Conservation (phyloP, 2,797 vertebrate species). For the Lutjanus argentimaculatus region DNA sequence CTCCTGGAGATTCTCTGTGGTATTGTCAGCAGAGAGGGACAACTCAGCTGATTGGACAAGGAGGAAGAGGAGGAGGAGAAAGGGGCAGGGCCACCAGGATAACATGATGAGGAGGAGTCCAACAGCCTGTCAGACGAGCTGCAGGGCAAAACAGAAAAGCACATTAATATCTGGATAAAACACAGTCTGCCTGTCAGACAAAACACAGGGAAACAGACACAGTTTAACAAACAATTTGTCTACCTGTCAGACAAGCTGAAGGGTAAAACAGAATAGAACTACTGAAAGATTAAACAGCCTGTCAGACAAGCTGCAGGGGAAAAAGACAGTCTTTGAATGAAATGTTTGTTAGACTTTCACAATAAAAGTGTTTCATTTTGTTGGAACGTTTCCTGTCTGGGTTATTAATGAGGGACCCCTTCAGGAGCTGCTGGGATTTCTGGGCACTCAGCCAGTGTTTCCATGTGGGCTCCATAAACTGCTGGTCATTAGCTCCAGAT, state of each 20-base stretch:
- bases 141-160: no score
- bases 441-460: conserved; percentile 17
- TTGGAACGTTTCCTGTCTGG: not conserved
- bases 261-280: no score
- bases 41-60: conserved; percentile 37
- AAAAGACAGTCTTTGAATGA: no score
- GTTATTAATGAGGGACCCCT: not conserved
- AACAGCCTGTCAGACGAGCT: conserved; percentile 37
- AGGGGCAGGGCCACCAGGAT: conserved; percentile 1
- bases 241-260: no score
- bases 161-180: not conserved
- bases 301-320: no score
- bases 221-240: no score
- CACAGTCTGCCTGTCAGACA: no score
- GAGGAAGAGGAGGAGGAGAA: conserved; percentile 37
- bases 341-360: not conserved
- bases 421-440: conserved; percentile 26
- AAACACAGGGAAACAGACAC: no score
- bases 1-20: conserved; percentile 44
- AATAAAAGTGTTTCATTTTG: not conserved
- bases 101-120: conserved; percentile 43
- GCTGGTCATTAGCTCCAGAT: conserved; percentile 29
- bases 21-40: conserved; percentile 12
- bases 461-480: conserved; percentile 6
- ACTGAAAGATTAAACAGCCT: no score